These are phyloP conservation scores for Zaprionus bogoriensis DNA, from an alignment of 2,888 invertebrate species.

Conservation along the genomic window DNA sequence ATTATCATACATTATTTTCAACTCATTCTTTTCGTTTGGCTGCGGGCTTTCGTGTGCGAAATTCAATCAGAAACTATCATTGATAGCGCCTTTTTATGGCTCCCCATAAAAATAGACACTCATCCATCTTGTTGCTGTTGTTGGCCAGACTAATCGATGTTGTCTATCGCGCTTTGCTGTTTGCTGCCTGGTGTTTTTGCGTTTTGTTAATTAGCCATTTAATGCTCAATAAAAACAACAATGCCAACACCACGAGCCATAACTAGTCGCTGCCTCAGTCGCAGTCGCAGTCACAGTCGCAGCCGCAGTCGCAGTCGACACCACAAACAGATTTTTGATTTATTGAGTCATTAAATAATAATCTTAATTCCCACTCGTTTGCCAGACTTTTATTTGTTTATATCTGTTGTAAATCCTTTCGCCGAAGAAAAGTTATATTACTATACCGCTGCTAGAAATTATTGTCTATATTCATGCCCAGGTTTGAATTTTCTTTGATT, in stretches of 20 bases:
- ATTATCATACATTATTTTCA: neutral
- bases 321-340: slow-evolving; percentile 47
- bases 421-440: too few species aligned
- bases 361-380: slow-evolving; percentile 60
- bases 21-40: slow-evolving; percentile 19
- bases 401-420: neutral
- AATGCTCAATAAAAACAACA: slow-evolving; percentile 64
- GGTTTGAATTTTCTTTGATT: too few species aligned
- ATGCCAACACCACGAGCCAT: slow-evolving; percentile 23
- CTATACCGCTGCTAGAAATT: too few species aligned
- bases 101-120: slow-evolving; percentile 18
- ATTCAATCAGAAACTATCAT: slow-evolving; percentile 47
- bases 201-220: slow-evolving; percentile 75
- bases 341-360: slow-evolving; percentile 73
- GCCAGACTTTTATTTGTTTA: slow-evolving; percentile 4
- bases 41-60: slow-evolving; percentile 44
- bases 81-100: slow-evolving; percentile 52
- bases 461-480: neutral
- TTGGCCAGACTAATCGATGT: slow-evolving; percentile 39
- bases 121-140: slow-evolving; percentile 17
- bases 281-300: slow-evolving; percentile 26
- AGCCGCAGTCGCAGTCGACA: slow-evolving; percentile 15
- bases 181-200: slow-evolving; percentile 43
- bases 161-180: slow-evolving; percentile 39
- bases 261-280: slow-evolving; percentile 13